Evolutionary conservation across 2,888 invertebrate genomes (phyloP).

Genomic region (Dasypolia templi): DNA sequence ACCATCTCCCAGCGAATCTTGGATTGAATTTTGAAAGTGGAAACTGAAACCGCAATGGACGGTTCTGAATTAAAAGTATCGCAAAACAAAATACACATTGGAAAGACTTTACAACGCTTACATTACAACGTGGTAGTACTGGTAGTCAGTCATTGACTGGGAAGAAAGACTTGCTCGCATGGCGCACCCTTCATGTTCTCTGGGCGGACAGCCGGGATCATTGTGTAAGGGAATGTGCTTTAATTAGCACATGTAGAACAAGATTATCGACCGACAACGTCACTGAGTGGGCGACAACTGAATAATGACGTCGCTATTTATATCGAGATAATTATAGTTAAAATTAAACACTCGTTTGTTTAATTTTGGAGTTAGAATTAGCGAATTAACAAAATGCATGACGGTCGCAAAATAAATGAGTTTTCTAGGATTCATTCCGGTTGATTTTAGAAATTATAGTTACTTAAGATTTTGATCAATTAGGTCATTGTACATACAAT

Average conservation of each 20-base stretch:
- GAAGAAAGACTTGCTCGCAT: constrained; percentile 80
- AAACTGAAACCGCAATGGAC: constrained; percentile 68
- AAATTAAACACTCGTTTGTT: constrained; percentile 63
- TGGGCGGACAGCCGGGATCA: constrained; percentile 84
- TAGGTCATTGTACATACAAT: no score
- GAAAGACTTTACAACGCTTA: constrained; percentile 81
- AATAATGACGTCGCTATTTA: constrained; percentile 83
- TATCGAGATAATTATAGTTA: constrained; percentile 72
- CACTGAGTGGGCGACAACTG: constrained; percentile 81
- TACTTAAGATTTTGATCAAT: no score
- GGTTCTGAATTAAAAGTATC: constrained; percentile 21
- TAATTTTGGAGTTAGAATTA: constrained; percentile 20
- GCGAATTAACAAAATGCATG: constrained; percentile 33
- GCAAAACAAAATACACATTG: constrained; percentile 82
- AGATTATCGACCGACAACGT: constrained; percentile 85
- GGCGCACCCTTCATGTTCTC: constrained; percentile 78
- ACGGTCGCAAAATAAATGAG: constrained; percentile 20
- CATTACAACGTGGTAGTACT: constrained; percentile 81
- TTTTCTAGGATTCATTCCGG: constrained; percentile 10
- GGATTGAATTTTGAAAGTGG: neutral
- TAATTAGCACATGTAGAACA: constrained; percentile 89
- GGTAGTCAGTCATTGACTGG: constrained; percentile 85
- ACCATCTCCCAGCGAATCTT: constrained; percentile 63
- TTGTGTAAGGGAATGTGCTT: constrained; percentile 85
- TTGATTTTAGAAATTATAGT: no score